These are phyloP conservation scores for Microcebus jonahi DNA, from an alignment of 2,113 vertebrate genomes.

Conservation along the genomic window DNA sequence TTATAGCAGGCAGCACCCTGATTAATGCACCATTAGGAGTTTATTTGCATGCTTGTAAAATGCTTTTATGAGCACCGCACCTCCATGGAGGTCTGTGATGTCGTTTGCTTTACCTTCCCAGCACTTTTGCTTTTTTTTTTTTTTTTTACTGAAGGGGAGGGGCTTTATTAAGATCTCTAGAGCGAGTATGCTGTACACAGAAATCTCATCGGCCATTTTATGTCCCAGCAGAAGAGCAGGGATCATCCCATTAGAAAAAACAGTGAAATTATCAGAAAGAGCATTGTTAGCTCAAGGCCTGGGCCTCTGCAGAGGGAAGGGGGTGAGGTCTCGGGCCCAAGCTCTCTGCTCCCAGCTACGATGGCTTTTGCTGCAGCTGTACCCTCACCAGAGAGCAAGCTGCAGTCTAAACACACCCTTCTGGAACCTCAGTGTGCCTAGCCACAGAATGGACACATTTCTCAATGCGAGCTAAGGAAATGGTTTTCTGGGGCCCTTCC, in stretches of 20 bases:
- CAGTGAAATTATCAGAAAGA: not conserved
- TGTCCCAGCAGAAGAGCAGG: not conserved
- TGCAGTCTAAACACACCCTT: not conserved
- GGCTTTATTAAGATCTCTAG: not conserved
- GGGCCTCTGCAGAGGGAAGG: not conserved
- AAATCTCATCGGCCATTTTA: not conserved
- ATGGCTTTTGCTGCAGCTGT: not conserved
- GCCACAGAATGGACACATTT: not conserved
- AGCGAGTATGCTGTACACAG: not conserved
- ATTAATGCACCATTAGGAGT: not conserved
- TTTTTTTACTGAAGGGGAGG: not conserved
- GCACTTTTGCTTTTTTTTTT: not conserved
- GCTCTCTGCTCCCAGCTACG: not conserved
- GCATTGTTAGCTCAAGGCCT: not conserved
- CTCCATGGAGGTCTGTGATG: not conserved
- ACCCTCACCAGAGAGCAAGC: rapidly evolving
- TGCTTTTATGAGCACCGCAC: rapidly evolving
- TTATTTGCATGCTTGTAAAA: not conserved
- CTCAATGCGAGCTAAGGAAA: not conserved
- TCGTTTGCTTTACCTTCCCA: not conserved
- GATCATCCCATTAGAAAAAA: not conserved
- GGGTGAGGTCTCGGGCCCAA: not conserved
- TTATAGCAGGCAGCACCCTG: not conserved
- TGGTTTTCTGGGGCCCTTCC: not conserved
- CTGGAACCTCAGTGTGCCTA: not conserved